Evolutionary conservation across 2,113 vertebrate genomes (phyloP).

Genomic region (Nymphicus hollandicus): DNA sequence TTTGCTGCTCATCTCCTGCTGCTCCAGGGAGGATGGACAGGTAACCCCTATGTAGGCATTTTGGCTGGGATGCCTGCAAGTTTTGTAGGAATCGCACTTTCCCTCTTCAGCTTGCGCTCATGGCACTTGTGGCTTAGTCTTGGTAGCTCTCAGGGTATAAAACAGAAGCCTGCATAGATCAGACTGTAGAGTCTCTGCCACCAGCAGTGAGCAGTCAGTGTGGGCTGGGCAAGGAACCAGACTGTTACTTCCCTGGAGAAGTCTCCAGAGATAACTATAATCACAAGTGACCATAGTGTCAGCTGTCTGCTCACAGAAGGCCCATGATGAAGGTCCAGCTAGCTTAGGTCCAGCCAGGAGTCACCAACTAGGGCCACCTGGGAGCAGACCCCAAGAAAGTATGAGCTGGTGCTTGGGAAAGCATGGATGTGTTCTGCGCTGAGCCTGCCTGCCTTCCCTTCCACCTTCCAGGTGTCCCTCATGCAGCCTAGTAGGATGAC

Average conservation of each 20-base stretch:
- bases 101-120: background rate
- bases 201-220: background rate
- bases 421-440: fast-evolving
- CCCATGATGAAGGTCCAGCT: background rate
- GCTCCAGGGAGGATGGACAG: background rate
- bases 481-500: fast-evolving
- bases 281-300: no score
- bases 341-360: background rate
- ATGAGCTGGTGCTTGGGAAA: background rate
- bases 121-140: background rate
- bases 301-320: background rate
- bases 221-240: background rate
- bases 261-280: background rate
- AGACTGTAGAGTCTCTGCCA: background rate
- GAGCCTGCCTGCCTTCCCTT: background rate
- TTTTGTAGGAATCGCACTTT: background rate
- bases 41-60: background rate
- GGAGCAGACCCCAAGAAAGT: background rate
- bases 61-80: background rate
- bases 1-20: background rate
- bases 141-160: background rate
- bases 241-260: background rate
- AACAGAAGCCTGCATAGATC: background rate
- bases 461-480: background rate
- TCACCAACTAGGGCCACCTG: background rate